Evolutionary conservation across 2,113 vertebrate species (phyloP).

Genomic region (Pelodiscus sinensis): DNA sequence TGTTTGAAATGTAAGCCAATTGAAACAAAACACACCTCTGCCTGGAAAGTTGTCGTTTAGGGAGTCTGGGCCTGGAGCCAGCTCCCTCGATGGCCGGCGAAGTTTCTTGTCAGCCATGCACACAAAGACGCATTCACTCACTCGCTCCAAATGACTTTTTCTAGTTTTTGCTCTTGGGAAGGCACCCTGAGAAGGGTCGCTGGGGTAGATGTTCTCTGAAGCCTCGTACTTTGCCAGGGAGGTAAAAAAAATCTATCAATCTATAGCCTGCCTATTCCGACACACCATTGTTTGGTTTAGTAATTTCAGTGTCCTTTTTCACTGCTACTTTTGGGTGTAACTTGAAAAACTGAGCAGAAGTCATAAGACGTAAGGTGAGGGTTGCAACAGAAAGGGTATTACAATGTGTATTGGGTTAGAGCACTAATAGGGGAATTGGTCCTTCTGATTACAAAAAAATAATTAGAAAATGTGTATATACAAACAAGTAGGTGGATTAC

Average conservation of each 20-base stretch:
- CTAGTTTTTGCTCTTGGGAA: background rate
- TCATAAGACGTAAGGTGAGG: background rate
- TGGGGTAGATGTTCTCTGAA: background rate
- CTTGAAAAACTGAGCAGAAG: background rate
- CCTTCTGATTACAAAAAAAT: background rate
- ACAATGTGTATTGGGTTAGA: background rate
- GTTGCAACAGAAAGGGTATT: background rate
- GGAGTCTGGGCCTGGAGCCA: too few relatives aligned
- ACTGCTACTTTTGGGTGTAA: background rate
- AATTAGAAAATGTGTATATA: background rate
- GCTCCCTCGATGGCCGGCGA: too few relatives aligned
- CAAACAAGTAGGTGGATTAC: background rate
- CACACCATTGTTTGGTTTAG: background rate
- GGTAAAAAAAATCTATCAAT: background rate
- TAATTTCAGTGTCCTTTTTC: background rate
- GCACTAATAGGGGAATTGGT: background rate
- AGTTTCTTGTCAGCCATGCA: too few relatives aligned
- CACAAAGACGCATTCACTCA: background rate
- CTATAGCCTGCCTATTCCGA: background rate
- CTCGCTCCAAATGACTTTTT: background rate
- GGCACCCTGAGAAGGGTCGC: background rate
- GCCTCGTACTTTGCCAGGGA: background rate
- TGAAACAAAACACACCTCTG: background rate
- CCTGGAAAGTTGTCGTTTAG: too few relatives aligned
- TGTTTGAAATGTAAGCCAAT: background rate